A percentile compares a stretch with the other conserved stretches of the same genome.
These are phyloP conservation scores for Zosterops borbonicus DNA, from an alignment of 2,113 vertebrate genomes.

Conservation along the genomic window DNA sequence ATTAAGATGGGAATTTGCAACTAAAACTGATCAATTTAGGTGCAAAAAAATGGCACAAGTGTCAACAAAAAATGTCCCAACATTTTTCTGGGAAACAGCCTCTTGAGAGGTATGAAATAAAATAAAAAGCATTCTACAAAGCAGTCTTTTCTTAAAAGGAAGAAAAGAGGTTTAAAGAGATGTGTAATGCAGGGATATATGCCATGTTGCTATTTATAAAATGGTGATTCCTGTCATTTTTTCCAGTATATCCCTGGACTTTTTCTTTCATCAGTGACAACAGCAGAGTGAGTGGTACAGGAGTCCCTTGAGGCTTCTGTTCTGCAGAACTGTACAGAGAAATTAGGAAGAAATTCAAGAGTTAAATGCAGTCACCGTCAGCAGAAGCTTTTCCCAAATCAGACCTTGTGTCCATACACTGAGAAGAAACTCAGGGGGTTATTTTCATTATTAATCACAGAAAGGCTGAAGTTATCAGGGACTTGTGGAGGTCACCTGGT, in stretches of 20 bases:
- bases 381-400: not conserved
- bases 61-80: not conserved
- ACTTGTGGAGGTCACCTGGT: not conserved
- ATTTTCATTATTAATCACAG: not conserved
- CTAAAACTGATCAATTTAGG: not conserved
- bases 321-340: not conserved
- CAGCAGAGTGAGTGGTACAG: not conserved
- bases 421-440: not conserved
- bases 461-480: not conserved
- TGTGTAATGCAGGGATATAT: not conserved
- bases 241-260: not conserved
- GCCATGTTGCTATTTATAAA: not conserved
- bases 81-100: not conserved
- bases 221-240: not conserved
- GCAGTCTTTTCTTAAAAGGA: not conserved
- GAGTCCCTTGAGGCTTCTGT: not conserved
- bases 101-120: not conserved
- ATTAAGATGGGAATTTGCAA: not conserved
- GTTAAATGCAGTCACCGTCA: not conserved
- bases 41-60: not conserved
- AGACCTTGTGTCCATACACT: not conserved
- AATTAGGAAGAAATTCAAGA: not conserved
- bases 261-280: not conserved
- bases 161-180: not conserved
- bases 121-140: not conserved